Evolutionary conservation across 2,113 vertebrate genomes (phyloP).

Genomic region (Illadopsis cleaveri): DNA sequence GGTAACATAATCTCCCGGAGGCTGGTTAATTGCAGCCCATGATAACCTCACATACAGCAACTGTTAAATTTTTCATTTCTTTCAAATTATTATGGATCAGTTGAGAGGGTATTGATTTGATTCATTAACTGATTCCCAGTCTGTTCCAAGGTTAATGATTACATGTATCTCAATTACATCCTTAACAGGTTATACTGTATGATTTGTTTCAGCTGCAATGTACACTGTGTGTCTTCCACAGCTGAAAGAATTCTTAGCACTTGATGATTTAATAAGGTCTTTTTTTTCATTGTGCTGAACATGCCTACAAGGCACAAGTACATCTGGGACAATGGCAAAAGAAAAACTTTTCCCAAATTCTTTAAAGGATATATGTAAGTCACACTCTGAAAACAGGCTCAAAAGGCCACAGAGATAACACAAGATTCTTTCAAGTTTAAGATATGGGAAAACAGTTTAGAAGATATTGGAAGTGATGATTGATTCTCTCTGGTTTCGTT

Average conservation of each 20-base stretch:
- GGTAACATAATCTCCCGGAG: constrained; percentile 96
- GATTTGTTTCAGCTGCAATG: constrained; percentile 84
- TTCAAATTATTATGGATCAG: constrained; percentile 99
- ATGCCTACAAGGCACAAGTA: constrained; percentile 53
- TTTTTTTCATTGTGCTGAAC: constrained; percentile 60
- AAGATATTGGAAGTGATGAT: not conserved
- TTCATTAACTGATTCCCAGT: constrained; percentile 93
- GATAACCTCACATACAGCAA: constrained; percentile 93
- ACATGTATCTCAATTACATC: constrained; percentile 94
- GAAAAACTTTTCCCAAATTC: constrained; percentile 25
- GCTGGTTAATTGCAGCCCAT: constrained; percentile 95
- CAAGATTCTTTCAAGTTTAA: not conserved
- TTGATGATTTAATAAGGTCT: constrained; percentile 69
- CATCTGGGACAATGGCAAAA: constrained; percentile 26
- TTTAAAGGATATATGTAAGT: not conserved
- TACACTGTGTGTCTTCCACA: constrained; percentile 65
- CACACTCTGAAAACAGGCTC: not conserved
- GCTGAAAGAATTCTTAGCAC: constrained; percentile 67
- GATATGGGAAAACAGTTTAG: not conserved
- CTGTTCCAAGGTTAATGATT: constrained; percentile 97
- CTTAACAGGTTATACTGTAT: constrained; percentile 84
- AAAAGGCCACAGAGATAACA: not conserved
- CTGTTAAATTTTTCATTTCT: constrained; percentile 99
- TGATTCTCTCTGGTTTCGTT: constrained; percentile 5
- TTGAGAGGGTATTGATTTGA: constrained; percentile 98